These are phyloP conservation scores for Sebastes kiyomatsui DNA, from an alignment of 2,797 vertebrate species.

Conservation along the genomic window DNA sequence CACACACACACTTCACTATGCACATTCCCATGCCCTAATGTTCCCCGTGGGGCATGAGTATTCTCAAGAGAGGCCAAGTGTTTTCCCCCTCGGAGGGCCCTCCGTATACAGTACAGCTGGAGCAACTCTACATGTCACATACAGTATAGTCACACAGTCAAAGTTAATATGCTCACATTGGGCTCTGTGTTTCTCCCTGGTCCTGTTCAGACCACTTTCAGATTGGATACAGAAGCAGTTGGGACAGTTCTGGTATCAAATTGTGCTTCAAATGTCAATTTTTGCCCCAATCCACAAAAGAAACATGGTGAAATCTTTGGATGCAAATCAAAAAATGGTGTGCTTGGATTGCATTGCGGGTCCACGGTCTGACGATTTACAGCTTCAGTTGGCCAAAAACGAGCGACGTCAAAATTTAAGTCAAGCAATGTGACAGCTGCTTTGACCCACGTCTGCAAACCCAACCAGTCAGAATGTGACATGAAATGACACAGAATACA, in stretches of 20 bases:
- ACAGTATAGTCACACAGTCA: neutral
- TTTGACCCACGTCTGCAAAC: neutral
- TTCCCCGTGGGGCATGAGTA: conserved; percentile 25
- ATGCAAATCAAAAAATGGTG: neutral
- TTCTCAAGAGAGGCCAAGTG: conserved; percentile 43
- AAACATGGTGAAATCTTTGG: neutral
- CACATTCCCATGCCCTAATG: conserved; percentile 34
- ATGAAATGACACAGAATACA: neutral
- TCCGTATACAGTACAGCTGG: conserved; percentile 39
- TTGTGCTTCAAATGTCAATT: neutral
- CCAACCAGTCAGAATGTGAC: neutral
- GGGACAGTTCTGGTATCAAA: too few species aligned
- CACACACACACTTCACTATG: conserved; percentile 13
- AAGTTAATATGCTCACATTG: conserved; percentile 10
- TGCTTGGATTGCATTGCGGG: neutral
- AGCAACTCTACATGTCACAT: conserved; percentile 13
- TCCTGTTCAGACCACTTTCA: too few species aligned
- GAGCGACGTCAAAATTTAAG: neutral
- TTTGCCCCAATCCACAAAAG: neutral
- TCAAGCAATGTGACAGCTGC: neutral
- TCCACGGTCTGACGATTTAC: neutral
- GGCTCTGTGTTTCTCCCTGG: neutral
- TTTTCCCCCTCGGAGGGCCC: conserved; percentile 16
- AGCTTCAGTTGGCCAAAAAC: too few species aligned
- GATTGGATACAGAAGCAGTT: too few species aligned